Percentiles rank a stretch among this genome's conserved stretches.
phyloP scores from a whole-genome alignment of 1,140 invertebrate species.

The Hylaeus volcanicus region DNA sequence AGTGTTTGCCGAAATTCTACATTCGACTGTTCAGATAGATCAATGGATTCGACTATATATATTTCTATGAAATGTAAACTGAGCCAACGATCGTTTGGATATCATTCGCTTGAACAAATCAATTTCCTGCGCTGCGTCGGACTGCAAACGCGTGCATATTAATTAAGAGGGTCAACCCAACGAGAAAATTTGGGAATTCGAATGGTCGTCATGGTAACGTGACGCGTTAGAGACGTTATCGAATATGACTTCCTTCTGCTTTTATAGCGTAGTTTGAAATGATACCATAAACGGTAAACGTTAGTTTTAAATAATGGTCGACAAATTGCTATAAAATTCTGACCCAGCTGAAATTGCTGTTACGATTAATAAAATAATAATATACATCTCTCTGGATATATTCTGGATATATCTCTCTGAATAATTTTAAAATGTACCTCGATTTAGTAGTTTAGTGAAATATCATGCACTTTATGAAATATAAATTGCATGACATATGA shows the following conservation, averaged over 20 bases:
- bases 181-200: conserved; percentile 35
- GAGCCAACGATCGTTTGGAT: conserved; percentile 15
- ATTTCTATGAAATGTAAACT: conserved; percentile 43
- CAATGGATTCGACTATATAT: not conserved
- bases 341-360: no score
- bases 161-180: conserved; percentile 39
- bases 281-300: no score
- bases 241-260: not conserved
- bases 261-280: not conserved
- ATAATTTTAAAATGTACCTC: no score
- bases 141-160: conserved; percentile 38
- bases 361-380: no score
- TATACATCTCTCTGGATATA: no score
- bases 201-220: not conserved
- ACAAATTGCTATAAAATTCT: no score
- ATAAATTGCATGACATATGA: no score
- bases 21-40: not conserved
- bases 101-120: conserved; percentile 48
- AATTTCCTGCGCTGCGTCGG: conserved; percentile 33
- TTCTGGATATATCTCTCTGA: no score
- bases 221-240: not conserved
- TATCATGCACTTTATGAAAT: no score
- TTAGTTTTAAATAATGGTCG: no score
- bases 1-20: conserved; percentile 6
- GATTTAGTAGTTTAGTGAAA: no score